Base-by-base conservation (phyloP, 1,140 invertebrate genomes). In the Drosophila lacertosa region DNA sequence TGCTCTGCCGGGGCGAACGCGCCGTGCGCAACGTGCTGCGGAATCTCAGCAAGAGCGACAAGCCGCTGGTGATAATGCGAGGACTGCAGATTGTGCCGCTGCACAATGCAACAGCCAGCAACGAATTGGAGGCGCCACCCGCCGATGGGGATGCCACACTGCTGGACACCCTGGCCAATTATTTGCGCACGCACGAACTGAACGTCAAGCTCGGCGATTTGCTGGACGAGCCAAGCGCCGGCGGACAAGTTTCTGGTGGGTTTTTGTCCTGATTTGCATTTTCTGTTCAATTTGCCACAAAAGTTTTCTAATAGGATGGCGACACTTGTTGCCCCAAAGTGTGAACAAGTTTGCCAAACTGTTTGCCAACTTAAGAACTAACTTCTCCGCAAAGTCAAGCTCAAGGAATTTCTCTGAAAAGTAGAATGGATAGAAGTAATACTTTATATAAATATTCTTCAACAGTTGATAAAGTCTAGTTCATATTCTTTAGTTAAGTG, bases 161-260 rank as follows among this genome's bases (percentile, higher is more conserved):
- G 7, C 58, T 95, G 22, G 93, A 92, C 1, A 92, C 93, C 1
- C 82, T 96, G 37, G 92, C 95, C 13, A 93, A 93, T 54, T 96
- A 96, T 73, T 78, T 96, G 1, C 92, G 94, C 65, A 94, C 92
- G 6, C 94, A 95, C 74, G 95, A 96, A 74, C 78, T 96, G 1
- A 93, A 94, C 70, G 93, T 96, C 3, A 95, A 93, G 65, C 89
- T 96, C 42, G 93, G 93, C 0, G 95, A 94, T 79, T 90, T 96
- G 15, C 53, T 90, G 24, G 77, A 86, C 5, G 82, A 81, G 4
- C 70, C 59, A 10, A 58, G 39, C 39, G 32, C 18, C 42, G 13
- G 18, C 3, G 70, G 63, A 5, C 63, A 65, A 63, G 50, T 69
- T 20, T 48, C 66, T 45, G 78, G 78, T 88, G 63, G 35, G 48